phyloP scores from a whole-genome alignment of 2,797 vertebrate species.

The Natrix natrix region DNA sequence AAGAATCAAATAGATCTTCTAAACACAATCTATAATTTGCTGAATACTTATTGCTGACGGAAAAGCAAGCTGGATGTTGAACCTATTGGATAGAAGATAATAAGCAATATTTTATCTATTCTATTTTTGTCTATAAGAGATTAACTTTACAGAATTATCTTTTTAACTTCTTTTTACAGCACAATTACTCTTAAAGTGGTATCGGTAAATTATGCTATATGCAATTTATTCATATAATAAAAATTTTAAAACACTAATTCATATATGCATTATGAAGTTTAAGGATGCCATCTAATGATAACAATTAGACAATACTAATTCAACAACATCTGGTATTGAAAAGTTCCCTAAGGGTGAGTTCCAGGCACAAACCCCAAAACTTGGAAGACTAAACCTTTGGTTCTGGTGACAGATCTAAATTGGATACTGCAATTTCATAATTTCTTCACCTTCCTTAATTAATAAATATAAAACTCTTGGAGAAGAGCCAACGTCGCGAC shows the following conservation, averaged over 20 bases:
- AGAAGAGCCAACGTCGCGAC: too few relatives aligned
- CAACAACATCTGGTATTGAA: not conserved
- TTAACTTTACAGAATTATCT: not conserved
- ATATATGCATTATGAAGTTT: not conserved
- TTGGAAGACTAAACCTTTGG: not conserved
- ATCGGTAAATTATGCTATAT: not conserved
- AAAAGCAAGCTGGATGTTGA: not conserved
- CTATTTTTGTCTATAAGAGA: not conserved
- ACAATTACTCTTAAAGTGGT: not conserved
- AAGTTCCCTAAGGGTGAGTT: not conserved
- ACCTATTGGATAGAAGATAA: not conserved
- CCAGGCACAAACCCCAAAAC: not conserved
- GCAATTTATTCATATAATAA: not conserved
- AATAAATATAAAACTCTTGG: not conserved
- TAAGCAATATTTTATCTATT: not conserved
- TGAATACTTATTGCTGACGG: not conserved
- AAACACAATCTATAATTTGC: not conserved
- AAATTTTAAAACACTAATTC: not conserved
- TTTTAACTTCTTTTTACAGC: not conserved
- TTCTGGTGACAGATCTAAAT: not conserved
- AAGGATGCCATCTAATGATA: not conserved
- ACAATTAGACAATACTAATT: not conserved
- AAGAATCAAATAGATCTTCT: not conserved
- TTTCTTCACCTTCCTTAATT: not conserved
- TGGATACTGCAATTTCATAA: not conserved